Evolutionary conservation across 1,140 invertebrate genomes (phyloP).

Genomic region (Lepidurus apus): DNA sequence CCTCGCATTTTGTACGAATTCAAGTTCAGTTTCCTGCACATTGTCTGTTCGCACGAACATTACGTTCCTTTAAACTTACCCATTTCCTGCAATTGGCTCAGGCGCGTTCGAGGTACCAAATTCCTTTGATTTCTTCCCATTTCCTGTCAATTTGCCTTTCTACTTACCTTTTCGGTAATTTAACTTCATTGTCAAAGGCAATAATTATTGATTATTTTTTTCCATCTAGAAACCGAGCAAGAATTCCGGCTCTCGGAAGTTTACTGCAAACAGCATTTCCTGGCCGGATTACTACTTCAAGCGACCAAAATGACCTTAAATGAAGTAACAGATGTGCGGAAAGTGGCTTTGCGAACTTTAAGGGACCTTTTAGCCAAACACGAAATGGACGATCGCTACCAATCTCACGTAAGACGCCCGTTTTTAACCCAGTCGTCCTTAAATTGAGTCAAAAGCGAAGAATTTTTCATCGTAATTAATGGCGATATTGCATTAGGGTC

Average conservation of each 20-base stretch:
- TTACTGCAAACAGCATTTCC: slow-evolving; percentile 83
- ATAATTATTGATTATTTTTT: neutral
- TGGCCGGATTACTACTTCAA: slow-evolving; percentile 68
- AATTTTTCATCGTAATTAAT: slow-evolving; percentile 28
- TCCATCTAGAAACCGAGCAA: slow-evolving; percentile 43
- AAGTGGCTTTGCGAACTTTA: slow-evolving; percentile 68
- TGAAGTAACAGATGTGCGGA: slow-evolving; percentile 72
- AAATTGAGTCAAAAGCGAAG: neutral
- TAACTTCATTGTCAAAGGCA: neutral
- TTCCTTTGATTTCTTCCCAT: slow-evolving; percentile 35
- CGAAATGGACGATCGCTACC: slow-evolving; percentile 85
- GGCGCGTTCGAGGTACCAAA: slow-evolving; percentile 36
- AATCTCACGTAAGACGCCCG: slow-evolving; percentile 46
- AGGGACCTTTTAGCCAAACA: slow-evolving; percentile 87
- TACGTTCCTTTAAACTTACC: slow-evolving; percentile 83
- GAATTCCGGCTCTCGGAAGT: slow-evolving; percentile 64
- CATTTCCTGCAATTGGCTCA: slow-evolving; percentile 50
- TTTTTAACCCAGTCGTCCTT: neutral
- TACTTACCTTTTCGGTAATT: neutral
- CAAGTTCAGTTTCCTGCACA: slow-evolving; percentile 83
- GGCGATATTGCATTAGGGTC: slow-evolving; percentile 51
- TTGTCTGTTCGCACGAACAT: slow-evolving; percentile 89
- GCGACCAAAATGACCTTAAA: slow-evolving; percentile 70
- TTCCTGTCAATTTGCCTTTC: slow-evolving; percentile 27
- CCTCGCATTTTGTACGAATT: slow-evolving; percentile 70